Conservation (phyloP, 2,113 vertebrate species). For the Istiophorus platypterus region DNA sequence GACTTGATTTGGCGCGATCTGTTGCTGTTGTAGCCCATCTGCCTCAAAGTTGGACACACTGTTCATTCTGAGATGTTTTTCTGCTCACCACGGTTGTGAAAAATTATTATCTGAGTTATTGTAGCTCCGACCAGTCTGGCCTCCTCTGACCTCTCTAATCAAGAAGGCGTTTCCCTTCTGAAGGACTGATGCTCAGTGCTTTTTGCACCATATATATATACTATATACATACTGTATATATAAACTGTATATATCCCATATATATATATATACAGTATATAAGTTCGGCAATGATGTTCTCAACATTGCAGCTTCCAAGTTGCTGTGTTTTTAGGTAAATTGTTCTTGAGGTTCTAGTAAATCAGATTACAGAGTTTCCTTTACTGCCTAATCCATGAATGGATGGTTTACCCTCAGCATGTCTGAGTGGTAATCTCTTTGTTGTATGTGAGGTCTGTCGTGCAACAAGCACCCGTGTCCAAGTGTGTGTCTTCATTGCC, state of each 20-base stretch:
- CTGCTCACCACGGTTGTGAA: neutral
- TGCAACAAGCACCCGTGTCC: neutral
- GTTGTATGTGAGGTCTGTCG: neutral
- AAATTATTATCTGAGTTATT: neutral
- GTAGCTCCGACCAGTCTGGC: neutral
- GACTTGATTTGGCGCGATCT: no score
- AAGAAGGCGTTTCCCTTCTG: neutral
- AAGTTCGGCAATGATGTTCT: neutral
- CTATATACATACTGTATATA: no score
- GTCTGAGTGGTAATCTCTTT: constrained; percentile 9
- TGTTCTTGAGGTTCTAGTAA: constrained; percentile 5
- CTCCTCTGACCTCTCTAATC: neutral
- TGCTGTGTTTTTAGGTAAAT: neutral
- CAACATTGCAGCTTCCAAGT: no score
- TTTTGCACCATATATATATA: neutral
- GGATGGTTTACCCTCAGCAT: constrained; percentile 1
- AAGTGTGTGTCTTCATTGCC: constrained; percentile 5
- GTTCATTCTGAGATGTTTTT: no score
- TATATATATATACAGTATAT: neutral
- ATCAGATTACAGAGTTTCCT: constrained; percentile 14
- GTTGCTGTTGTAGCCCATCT: no score
- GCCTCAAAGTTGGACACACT: no score
- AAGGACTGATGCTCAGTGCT: neutral
- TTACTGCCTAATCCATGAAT: constrained; percentile 1
- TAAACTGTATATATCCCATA: no score